Evolutionary conservation across 2,113 vertebrate species (phyloP).

Genomic region (Leucosticte australis): DNA sequence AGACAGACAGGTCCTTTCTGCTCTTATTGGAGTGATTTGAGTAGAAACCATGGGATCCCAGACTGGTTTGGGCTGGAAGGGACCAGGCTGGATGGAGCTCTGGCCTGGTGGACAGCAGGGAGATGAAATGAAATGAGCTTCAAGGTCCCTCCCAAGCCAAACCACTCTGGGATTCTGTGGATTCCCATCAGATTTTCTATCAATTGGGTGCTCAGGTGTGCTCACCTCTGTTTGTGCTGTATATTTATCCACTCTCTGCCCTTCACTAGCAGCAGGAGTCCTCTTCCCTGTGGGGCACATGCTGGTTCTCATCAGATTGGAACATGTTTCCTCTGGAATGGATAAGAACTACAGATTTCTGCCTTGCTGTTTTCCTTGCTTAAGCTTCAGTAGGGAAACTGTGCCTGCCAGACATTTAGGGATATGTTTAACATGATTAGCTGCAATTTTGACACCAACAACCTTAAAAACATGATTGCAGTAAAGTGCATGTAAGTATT

Average conservation of each 20-base stretch:
- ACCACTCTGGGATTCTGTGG: not conserved
- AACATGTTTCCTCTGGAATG: not conserved
- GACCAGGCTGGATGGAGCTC: not conserved
- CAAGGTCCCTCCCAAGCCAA: no score
- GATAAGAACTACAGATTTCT: accelerated
- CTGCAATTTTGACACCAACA: not conserved
- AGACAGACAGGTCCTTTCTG: not conserved
- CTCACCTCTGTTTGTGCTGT: not conserved
- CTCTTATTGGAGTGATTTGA: not conserved
- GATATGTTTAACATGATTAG: not conserved
- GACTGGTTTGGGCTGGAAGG: not conserved
- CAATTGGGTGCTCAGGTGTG: not conserved
- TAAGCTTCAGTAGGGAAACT: not conserved
- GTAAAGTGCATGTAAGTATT: not conserved
- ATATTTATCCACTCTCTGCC: not conserved
- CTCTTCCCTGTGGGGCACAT: not conserved
- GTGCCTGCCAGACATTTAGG: not conserved
- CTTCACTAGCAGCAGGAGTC: not conserved
- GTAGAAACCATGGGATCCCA: not conserved
- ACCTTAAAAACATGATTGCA: not conserved
- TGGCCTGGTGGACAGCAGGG: not conserved
- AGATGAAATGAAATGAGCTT: not conserved
- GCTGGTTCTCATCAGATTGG: accelerated
- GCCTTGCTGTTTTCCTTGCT: not conserved
- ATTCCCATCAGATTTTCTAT: not conserved